phyloP scores from a whole-genome alignment of 2,888 invertebrate genomes.

The Schizaphis graminum region DNA sequence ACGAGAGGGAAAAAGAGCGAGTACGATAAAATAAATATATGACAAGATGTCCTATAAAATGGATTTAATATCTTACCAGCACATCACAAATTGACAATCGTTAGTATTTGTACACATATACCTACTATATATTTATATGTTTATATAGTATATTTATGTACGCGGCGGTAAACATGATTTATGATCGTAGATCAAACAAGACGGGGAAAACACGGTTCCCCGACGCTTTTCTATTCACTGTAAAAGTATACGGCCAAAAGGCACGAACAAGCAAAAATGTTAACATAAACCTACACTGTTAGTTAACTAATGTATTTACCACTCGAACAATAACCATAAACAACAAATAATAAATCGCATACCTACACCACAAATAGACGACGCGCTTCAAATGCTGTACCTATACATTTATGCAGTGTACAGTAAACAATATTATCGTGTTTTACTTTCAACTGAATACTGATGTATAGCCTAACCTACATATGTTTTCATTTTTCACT shows the following conservation, averaged over 20 bases:
- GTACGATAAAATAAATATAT: neutral
- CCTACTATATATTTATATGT: neutral
- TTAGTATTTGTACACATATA: neutral
- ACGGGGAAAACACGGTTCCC: neutral
- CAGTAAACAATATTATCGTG: neutral
- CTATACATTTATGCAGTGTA: neutral
- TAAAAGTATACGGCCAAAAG: neutral
- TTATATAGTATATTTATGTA: neutral
- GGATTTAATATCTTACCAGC: neutral
- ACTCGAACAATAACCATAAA: neutral
- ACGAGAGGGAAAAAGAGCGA: neutral
- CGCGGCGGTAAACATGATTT: constrained; percentile 24
- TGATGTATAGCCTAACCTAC: neutral
- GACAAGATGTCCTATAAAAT: constrained; percentile 9
- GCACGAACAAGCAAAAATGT: constrained; percentile 17
- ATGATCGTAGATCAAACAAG: constrained; percentile 37
- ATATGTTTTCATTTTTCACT: neutral
- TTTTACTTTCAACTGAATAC: neutral
- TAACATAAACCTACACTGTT: neutral
- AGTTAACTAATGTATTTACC: constrained; percentile 14
- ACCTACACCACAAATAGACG: neutral
- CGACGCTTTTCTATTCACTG: neutral
- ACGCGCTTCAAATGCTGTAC: neutral
- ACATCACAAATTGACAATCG: constrained; percentile 40
- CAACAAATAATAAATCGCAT: neutral